Conservation (phyloP, 1,140 invertebrate genomes). For the Delia radicum region DNA sequence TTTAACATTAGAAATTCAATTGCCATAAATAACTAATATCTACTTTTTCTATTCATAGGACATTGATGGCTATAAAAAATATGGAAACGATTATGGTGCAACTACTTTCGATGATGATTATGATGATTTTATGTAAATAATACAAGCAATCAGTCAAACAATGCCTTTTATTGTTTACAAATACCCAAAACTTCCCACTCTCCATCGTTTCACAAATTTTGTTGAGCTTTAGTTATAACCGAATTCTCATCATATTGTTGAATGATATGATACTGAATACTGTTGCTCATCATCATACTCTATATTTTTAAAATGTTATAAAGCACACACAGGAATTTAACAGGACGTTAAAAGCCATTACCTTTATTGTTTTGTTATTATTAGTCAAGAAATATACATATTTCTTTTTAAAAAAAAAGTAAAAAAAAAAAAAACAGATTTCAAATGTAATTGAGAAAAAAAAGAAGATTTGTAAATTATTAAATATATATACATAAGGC, state of each 20-base stretch:
- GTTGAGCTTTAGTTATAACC: neutral
- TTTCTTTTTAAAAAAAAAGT: neutral
- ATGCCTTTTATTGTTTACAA: neutral
- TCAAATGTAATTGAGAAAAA: neutral
- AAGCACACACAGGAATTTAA: neutral
- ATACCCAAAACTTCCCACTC: neutral
- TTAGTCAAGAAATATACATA: neutral
- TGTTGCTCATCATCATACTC: neutral
- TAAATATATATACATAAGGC: too few species aligned
- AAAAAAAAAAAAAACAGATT: neutral
- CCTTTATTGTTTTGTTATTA: neutral
- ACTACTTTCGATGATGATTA: conserved; percentile 61
- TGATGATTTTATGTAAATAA: conserved; percentile 68
- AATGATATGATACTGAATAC: neutral
- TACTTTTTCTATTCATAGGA: conserved; percentile 52
- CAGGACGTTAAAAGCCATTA: neutral
- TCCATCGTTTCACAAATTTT: neutral
- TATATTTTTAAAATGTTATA: neutral
- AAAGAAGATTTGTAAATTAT: neutral
- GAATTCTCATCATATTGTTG: neutral
- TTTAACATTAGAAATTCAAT: too few species aligned
- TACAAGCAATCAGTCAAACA: neutral
- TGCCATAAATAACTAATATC: too few species aligned
- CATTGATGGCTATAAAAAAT: conserved; percentile 55
- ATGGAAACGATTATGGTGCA: conserved; percentile 59